Evolutionary conservation across 2,888 invertebrate species (phyloP).

Genomic region (Trimorus sp.): DNA sequence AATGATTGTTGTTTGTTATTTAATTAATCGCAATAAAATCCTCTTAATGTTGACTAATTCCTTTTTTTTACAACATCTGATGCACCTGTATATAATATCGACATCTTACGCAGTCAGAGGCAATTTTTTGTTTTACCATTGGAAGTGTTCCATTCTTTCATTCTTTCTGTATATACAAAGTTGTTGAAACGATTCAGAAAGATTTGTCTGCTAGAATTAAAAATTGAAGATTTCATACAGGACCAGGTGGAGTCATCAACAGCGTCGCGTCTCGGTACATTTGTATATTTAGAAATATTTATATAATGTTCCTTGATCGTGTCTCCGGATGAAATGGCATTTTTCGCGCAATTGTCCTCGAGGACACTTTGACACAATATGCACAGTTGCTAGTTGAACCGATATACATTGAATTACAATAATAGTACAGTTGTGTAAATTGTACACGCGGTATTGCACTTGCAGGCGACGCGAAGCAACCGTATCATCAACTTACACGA

Average conservation of each 20-base stretch:
- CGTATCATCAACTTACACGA: slow-evolving; percentile 11
- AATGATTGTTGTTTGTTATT: too few species aligned
- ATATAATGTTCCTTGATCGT: slow-evolving; percentile 72
- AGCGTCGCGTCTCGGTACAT: slow-evolving; percentile 68
- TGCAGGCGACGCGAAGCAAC: slow-evolving; percentile 66
- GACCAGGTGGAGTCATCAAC: too few species aligned
- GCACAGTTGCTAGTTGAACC: slow-evolving; percentile 70
- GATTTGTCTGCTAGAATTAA: too few species aligned
- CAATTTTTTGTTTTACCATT: too few species aligned
- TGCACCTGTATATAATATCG: too few species aligned
- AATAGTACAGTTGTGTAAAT: slow-evolving; percentile 77
- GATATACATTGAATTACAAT: slow-evolving; percentile 80
- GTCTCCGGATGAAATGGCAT: slow-evolving; percentile 43
- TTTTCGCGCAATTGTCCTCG: slow-evolving; percentile 35
- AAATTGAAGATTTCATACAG: too few species aligned
- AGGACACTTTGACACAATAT: slow-evolving; percentile 64
- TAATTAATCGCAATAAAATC: too few species aligned
- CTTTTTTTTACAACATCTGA: too few species aligned
- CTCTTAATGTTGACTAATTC: too few species aligned
- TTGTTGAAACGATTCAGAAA: background rate
- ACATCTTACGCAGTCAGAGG: too few species aligned
- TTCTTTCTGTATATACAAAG: too few species aligned
- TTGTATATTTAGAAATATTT: slow-evolving; percentile 80
- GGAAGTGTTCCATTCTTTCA: too few species aligned
- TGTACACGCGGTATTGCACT: slow-evolving; percentile 76